phyloP scores from a whole-genome alignment of 2,888 invertebrate species.

The Globia sparganii region DNA sequence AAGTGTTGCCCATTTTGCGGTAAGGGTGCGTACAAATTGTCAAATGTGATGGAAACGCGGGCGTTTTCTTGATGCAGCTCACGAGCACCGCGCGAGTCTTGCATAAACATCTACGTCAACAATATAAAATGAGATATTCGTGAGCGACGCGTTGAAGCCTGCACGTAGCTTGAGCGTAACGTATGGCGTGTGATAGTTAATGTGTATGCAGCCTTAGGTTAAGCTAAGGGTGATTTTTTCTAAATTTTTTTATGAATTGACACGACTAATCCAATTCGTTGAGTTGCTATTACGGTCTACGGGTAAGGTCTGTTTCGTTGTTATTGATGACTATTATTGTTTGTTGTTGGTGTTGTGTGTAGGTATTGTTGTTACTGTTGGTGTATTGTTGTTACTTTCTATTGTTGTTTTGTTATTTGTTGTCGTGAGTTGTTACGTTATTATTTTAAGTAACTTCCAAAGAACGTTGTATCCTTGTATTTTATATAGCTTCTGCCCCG shows the following conservation, averaged over 20 bases:
- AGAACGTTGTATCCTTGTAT: too few relatives aligned
- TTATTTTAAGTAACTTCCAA: not conserved
- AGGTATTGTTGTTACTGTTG: too few relatives aligned
- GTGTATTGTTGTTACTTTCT: too few relatives aligned
- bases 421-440: not conserved
- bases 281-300: too few relatives aligned
- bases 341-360: too few relatives aligned
- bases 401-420: too few relatives aligned
- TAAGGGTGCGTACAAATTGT: slow-evolving; percentile 35
- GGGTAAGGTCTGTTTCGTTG: too few relatives aligned
- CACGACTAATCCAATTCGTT: not conserved
- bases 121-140: slow-evolving; percentile 53
- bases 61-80: slow-evolving; percentile 48
- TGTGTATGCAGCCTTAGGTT: slow-evolving; percentile 17
- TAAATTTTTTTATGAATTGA: not conserved
- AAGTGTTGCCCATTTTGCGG: slow-evolving; percentile 20
- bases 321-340: too few relatives aligned
- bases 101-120: slow-evolving; percentile 52
- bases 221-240: not conserved
- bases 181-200: slow-evolving; percentile 11
- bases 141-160: slow-evolving; percentile 23
- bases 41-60: slow-evolving; percentile 30
- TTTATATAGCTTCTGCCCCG: not conserved
- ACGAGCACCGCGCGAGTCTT: slow-evolving; percentile 38
- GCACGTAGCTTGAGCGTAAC: slow-evolving; percentile 13